Base-by-base conservation (phyloP, 1,140 invertebrate species). In the Capitella teleta region DNA sequence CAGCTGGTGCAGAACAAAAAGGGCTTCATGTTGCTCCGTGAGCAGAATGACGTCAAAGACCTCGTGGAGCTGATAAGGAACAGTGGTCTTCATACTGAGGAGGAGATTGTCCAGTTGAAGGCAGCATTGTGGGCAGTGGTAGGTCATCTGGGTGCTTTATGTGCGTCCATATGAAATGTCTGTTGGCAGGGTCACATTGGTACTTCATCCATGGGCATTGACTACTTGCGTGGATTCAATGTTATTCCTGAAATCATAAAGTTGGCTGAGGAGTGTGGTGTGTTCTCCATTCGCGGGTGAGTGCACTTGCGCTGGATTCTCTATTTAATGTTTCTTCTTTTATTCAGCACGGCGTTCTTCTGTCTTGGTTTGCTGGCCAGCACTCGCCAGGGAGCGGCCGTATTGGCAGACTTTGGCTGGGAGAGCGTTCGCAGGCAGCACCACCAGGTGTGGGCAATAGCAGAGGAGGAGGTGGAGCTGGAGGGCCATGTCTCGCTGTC, bases 61-160 rank as follows among this genome's bases (percentile, higher is more conserved):
- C n/a, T n/a, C n/a, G n/a, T n/a, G n/a, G n/a, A n/a, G n/a, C n/a
- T n/a, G n/a, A n/a, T n/a, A n/a, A n/a, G n/a, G n/a, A n/a, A n/a
- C n/a, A n/a, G n/a, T n/a, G n/a, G n/a, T n/a, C n/a, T n/a, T n/a
- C n/a, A n/a, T n/a, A 62, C 60, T 26, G 67, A 71, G 40, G 43
- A 60, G 8, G 59, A 65, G 46, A 61, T 73, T n/a, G 54, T 66
- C 25, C 60, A 66, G 47, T 66, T 93, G 14, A 97, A 97, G 67
- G 79, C 87, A 19, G 85, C 89, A 0, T 66, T 97, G 0, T 97
- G 92, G 91, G 83, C 84, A 6, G 68, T 91, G 24, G 72, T 68
- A 43, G 52, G 66, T 57, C 18, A 10, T 8, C 25, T 2, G 38
- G 8, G 19, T 40, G 10, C 16, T 16, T 34, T 34, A 12, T 34